Evolutionary conservation across 2,888 invertebrate species (phyloP), one percentile per base, ranked within the genome.

Genomic region (Lasioglossum zephyrum): DNA sequence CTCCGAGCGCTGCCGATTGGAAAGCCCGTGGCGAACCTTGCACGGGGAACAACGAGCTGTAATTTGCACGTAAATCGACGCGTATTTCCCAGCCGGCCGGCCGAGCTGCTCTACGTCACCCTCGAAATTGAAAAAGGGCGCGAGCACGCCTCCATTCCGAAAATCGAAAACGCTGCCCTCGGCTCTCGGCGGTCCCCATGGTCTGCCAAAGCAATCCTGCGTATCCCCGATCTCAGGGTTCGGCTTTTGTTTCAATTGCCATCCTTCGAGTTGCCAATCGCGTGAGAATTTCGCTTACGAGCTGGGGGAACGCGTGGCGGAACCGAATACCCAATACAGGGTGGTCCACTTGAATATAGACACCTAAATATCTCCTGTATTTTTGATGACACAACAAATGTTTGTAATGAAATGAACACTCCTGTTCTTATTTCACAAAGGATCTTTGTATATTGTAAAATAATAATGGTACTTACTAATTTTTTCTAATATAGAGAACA

Each of bases 61-160:
- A 88, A 88, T 88, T 88, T 88, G 86, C 88, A 88, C 88, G 88
- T 84, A 88, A 88, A 88, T 88, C 88, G 88, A 81, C 77, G 88
- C 75, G 84, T 87, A 88, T 87, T 87, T 84, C 77, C 76, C 73
- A 36, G 80, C 74, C 70, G 76, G 74, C 74, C 60, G 57, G 66
- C 53, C 44, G 53, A 22, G 39, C 18, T 36, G 36, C 22, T 53
- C 60, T 16, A 36, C 79, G 77, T 77, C 69, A 31, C 76, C 81
- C 60, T 63, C 73, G 53, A 79, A 70, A 87, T 81, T 81, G 81
- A 82, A 86, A 81, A 84, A 75, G 74, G 39, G 16, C 60, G 76
- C 36, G 41, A 11, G 70, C 70, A 13, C 41, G n/a, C 41, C 60
- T 77, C 41, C 74, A 13, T 69, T 66, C 49, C 26, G 77, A 79